A percentile compares a stretch with the other conserved stretches of the same genome.
Conservation (phyloP, 2,888 invertebrate species). For the Volucella bombylans region DNA sequence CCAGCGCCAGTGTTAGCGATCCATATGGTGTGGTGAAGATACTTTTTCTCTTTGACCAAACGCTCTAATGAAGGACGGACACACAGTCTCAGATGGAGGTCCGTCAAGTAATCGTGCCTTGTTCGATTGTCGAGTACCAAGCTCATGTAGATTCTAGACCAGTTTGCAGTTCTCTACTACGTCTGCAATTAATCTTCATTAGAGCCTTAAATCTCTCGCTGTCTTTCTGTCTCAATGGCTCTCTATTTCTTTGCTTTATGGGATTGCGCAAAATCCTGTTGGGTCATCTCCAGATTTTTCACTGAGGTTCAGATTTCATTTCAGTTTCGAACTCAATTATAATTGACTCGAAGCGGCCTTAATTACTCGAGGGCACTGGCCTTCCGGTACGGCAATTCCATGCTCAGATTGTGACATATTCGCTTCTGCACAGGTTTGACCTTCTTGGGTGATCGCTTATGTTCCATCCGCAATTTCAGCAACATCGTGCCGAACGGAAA, state of each 20-base stretch:
- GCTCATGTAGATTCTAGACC: constrained; percentile 45
- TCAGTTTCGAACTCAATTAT: constrained; percentile 51
- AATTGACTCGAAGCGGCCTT: constrained; percentile 60
- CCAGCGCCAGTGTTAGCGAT: neutral
- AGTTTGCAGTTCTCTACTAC: constrained; percentile 14
- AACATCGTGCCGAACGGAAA: constrained; percentile 69
- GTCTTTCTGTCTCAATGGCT: neutral
- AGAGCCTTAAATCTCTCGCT: constrained; percentile 71
- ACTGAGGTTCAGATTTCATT: constrained; percentile 54
- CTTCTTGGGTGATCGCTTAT: constrained; percentile 64
- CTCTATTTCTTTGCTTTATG: neutral
- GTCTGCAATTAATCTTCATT: constrained; percentile 82
- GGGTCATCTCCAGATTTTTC: constrained; percentile 61
- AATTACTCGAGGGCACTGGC: constrained; percentile 65
- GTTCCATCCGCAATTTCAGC: constrained; percentile 28
- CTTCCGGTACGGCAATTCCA: constrained; percentile 54
- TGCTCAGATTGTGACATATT: constrained; percentile 63
- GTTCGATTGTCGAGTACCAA: constrained; percentile 55
- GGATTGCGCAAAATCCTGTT: constrained; percentile 61
- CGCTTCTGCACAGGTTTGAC: constrained; percentile 63
- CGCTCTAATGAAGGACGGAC: constrained; percentile 52
- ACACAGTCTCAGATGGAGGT: constrained; percentile 64
- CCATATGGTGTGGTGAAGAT: constrained; percentile 30
- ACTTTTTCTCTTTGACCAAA: constrained; percentile 44
- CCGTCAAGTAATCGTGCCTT: constrained; percentile 63